Base-by-base conservation (phyloP, 2,888 invertebrate genomes). In the Nesidiocoris tenuis region DNA sequence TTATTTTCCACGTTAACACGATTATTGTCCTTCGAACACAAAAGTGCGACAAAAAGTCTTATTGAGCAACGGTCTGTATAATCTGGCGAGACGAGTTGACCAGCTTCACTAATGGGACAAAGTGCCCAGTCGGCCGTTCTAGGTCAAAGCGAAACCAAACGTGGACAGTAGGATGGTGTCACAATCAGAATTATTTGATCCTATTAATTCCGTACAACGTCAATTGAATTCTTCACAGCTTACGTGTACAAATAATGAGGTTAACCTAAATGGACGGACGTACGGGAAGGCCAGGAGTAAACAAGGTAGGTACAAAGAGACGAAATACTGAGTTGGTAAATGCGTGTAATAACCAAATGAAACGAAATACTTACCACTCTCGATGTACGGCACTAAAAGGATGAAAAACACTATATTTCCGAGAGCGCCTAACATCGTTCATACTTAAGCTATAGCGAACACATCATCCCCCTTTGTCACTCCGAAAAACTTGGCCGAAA, bases 351-450 rank as follows among this genome's bases (percentile, higher is more conserved):
- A 39, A 39, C 3, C 39, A 39, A n/a, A 39, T 39, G 12, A 12
- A 12, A 39, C 39, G 39, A 39, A 72, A 77, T 75, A 87, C 90
- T 89, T 83, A 90, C 90, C 90, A 85, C 89, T 90, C 85, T 89
- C 89, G 83, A 89, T 89, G 84, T 88, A 88, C 81, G 90, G 89
- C 83, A 89, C 86, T 83, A 89, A 87, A 83, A 89, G 86, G 83
- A 90, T 87, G 84, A 90, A 86, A 85, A 89, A 88, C 83, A 88
- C 86, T 84, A 88, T 87, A 85, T 89, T 89, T 86, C 87, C 87
- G 86, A 87, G 87, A 86, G 87, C 87, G 86, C 86, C 87, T 83
- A 87, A 87, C 88, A 88, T 88, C 86, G 79, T 81, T 80, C 78
- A 79, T 79, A 76, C 79, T 78, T 74, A 5, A 65, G 77, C 77